A percentile compares a stretch with the other conserved stretches of the same genome.
Evolutionary conservation across 2,797 vertebrate genomes (phyloP).

Genomic region (Sebastes diploproa): DNA sequence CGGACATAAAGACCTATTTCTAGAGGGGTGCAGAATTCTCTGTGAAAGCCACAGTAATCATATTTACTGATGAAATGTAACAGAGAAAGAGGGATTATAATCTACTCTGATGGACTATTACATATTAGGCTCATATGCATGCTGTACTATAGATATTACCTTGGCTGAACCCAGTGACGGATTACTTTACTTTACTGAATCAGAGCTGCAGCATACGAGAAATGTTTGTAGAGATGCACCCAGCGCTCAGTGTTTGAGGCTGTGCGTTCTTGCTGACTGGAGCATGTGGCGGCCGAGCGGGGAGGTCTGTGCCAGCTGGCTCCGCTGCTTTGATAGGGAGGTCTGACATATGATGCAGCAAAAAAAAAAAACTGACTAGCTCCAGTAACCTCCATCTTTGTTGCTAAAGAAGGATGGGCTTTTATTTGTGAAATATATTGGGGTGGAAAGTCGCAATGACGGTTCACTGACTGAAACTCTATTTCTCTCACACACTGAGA

Average conservation of each 20-base stretch:
- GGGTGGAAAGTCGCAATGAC: background rate
- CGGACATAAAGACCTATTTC: background rate
- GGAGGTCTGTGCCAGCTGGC: slow-evolving; percentile 51
- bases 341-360: slow-evolving; percentile 58
- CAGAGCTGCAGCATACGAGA: background rate
- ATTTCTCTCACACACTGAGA: too few relatives aligned
- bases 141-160: slow-evolving; percentile 1
- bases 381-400: slow-evolving; percentile 3
- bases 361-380: slow-evolving; percentile 15
- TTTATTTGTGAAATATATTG: background rate
- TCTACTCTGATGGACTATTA: slow-evolving; percentile 15
- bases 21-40: background rate
- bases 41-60: slow-evolving; percentile 4
- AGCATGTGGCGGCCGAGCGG: slow-evolving; percentile 38
- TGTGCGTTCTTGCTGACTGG: slow-evolving; percentile 50
- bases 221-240: slow-evolving; percentile 17
- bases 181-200: slow-evolving; percentile 13
- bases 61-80: slow-evolving; percentile 5
- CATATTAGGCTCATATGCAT: background rate
- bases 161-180: slow-evolving; percentile 10
- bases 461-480: background rate
- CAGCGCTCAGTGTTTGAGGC: slow-evolving; percentile 15
- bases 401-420: background rate
- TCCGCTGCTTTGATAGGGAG: slow-evolving; percentile 1
- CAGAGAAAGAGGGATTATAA: slow-evolving; percentile 21